Evolutionary conservation across 2,113 vertebrate species (phyloP).

Genomic region (Nothocercus julius): DNA sequence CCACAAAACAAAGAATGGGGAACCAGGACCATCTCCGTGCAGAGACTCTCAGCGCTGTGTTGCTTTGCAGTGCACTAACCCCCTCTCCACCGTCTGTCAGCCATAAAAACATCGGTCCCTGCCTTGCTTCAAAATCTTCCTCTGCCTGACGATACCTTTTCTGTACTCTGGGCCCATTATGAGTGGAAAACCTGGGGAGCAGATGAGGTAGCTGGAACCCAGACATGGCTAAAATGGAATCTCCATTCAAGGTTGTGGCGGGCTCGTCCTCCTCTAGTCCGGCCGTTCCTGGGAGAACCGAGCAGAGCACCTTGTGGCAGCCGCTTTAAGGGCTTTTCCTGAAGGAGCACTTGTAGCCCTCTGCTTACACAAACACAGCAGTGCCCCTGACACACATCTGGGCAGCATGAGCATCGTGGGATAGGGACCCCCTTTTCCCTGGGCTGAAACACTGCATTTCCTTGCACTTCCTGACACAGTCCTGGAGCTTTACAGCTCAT

Average conservation of each 20-base stretch:
- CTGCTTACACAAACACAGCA: not conserved
- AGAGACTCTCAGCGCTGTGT: fast-evolving
- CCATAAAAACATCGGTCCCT: not conserved
- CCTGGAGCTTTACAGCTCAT: not conserved
- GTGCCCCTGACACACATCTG: not conserved
- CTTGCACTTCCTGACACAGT: not conserved
- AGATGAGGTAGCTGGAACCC: not conserved
- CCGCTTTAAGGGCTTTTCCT: not conserved
- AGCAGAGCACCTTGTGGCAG: not conserved
- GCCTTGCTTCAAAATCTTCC: not conserved
- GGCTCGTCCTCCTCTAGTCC: not conserved
- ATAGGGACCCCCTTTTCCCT: not conserved
- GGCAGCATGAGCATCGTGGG: not conserved
- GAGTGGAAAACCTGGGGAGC: fast-evolving
- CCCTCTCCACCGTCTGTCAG: fast-evolving
- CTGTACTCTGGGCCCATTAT: not conserved
- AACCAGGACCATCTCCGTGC: fast-evolving
- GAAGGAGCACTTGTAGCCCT: not conserved
- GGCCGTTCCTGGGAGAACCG: not conserved
- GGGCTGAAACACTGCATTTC: not conserved
- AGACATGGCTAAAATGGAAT: not conserved
- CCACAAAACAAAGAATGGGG: not conserved
- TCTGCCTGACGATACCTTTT: not conserved
- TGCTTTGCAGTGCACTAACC: not conserved
- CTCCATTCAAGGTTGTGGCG: not conserved